A percentile compares a stretch with the other conserved stretches of the same genome.
These are phyloP conservation scores for Limulus polyphemus DNA, from an alignment of 2,888 invertebrate species.

Conservation along the genomic window DNA sequence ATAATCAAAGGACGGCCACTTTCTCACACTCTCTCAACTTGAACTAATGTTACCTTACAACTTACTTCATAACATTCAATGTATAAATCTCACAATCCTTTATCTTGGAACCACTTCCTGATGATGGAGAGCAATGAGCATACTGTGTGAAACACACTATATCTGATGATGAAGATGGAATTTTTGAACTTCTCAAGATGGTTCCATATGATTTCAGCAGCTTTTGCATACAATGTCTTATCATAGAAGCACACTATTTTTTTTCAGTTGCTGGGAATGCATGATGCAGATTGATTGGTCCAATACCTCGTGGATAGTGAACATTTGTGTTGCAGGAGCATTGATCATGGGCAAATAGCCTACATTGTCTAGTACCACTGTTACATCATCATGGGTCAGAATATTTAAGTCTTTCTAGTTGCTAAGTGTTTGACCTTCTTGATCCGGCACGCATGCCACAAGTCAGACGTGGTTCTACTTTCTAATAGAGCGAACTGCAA, in stretches of 20 bases:
- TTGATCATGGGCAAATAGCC: constrained; percentile 13
- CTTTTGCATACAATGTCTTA: constrained; percentile 27
- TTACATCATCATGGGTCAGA: constrained; percentile 5
- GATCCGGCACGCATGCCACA: background rate
- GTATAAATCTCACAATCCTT: constrained; percentile 22
- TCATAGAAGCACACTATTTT: constrained; percentile 1
- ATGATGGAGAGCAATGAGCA: constrained; percentile 23
- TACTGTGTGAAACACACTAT: constrained; percentile 25
- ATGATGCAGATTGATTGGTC: background rate
- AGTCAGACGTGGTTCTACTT: background rate
- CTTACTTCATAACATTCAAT: too few species aligned
- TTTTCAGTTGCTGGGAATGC: background rate
- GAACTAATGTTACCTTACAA: too few species aligned
- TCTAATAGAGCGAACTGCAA: too few species aligned
- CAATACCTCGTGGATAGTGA: background rate
- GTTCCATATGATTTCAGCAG: constrained; percentile 24
- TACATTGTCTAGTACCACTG: constrained; percentile 10
- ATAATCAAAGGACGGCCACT: too few species aligned
- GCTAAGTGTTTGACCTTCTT: constrained; percentile 11
- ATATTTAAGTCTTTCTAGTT: constrained; percentile 23
- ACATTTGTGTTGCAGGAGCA: background rate
- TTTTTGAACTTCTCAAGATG: constrained; percentile 10
- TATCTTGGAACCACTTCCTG: constrained; percentile 25
- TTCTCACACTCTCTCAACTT: too few species aligned
- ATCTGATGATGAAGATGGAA: constrained; percentile 18